These are phyloP conservation scores for Sylvilagus bachmani DNA, from an alignment of 2,113 vertebrate genomes.

Conservation along the genomic window DNA sequence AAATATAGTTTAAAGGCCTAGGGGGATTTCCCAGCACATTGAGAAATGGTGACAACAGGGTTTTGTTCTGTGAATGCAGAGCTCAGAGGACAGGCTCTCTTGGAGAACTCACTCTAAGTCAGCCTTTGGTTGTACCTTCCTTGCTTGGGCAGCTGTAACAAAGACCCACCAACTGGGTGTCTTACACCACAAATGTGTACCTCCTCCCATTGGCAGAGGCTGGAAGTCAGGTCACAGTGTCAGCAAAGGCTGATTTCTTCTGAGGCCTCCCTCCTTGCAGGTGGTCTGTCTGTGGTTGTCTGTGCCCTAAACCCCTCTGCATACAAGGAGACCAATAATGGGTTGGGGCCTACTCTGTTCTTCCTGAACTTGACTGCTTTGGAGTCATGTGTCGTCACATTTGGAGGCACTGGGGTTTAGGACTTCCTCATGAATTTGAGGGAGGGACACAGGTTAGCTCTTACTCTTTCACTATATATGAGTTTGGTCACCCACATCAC, in stretches of 20 bases:
- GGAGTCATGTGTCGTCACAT: conserved; percentile 10
- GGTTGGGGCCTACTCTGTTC: neutral
- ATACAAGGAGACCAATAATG: neutral
- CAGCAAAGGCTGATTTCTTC: neutral
- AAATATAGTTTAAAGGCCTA: neutral
- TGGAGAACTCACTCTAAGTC: neutral
- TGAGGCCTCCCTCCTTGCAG: neutral
- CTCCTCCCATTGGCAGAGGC: neutral
- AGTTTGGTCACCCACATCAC: neutral
- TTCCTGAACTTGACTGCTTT: neutral
- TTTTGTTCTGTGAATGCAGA: neutral
- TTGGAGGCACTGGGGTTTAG: neutral
- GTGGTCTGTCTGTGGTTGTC: neutral
- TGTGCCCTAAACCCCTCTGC: neutral
- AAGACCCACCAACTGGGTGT: neutral
- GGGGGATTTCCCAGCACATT: neutral
- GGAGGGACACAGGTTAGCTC: neutral
- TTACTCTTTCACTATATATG: neutral
- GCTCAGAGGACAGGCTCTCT: neutral
- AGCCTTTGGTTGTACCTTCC: neutral
- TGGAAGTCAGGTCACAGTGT: neutral
- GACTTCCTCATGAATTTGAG: neutral
- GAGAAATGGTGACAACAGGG: neutral
- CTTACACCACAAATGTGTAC: neutral
- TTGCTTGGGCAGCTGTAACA: neutral